Evolutionary conservation across 2,113 vertebrate genomes (phyloP), one percentile per base, ranked within the genome.

Genomic region (Felis chaus): DNA sequence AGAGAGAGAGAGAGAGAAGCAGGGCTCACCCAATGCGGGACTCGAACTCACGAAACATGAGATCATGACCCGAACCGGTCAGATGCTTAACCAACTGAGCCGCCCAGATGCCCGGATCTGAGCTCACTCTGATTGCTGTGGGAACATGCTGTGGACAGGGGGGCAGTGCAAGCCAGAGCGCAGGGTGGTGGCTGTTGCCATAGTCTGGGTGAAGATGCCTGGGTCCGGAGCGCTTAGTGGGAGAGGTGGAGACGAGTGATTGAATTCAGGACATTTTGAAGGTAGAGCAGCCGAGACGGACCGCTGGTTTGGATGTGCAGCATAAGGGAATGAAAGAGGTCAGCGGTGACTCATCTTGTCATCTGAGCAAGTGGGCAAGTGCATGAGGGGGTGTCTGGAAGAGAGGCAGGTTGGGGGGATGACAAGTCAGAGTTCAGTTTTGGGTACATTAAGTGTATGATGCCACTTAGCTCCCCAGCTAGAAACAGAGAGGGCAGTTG

Each of bases 351-450:
- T 71, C 45, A 36, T 36, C 36, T 36, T 36, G 57, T 66, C 7
- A 1, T 79, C 16, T 29, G 33, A 57, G 68, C 33, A 29, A 76
- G 19, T 36, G 65, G 50, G 74, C 14, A 7, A 45, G 50, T 25
- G 66, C 5, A 6, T 16, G 10, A 68, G 33, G 98, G 94, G 97
- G 14, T 14, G 97, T 0, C 95, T 94, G 94, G 98, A 97, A 76
- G 98, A 97, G 45, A 27, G 53, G 57, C 39, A 69, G 71, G 10
- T 50, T 48, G 29, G 23, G 2, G 14, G 23, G 25, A 21, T 19
- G 57, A 41, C 68, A 76, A 76, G n/a, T 31, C 33, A 71, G 93
- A 57, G 61, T 5, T 39, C 36, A 21, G 53, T 25, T 81, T 80
- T 68, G 65, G 66, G 2, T 5, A 14, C 86, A 33, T n/a, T 78